phyloP scores from a whole-genome alignment of 2,113 vertebrate species.

The Apus apus region DNA sequence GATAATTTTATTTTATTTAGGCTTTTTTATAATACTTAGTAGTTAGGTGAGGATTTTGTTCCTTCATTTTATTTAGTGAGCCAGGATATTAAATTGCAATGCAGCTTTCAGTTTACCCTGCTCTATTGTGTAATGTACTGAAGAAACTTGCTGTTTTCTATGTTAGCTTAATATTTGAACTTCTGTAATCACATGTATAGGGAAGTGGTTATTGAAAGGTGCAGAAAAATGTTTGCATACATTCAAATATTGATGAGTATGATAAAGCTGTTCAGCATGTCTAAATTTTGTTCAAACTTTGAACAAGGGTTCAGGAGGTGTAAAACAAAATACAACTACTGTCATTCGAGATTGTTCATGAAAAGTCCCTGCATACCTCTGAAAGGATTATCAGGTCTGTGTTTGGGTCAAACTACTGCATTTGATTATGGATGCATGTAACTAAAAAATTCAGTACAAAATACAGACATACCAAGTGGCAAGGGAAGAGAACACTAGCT shows the following conservation, averaged over 20 bases:
- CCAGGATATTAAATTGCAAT: not conserved
- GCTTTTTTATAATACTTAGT: not conserved
- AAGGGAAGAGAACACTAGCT: not conserved
- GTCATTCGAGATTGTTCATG: not conserved
- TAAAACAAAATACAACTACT: not conserved
- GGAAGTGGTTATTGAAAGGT: not conserved
- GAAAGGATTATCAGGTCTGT: not conserved
- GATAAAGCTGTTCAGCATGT: not conserved
- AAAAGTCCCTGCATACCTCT: not conserved
- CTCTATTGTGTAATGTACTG: not conserved
- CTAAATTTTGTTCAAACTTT: not conserved
- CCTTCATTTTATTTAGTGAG: not conserved
- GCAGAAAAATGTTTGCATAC: not conserved
- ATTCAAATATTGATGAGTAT: not conserved
- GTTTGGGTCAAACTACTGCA: not conserved
- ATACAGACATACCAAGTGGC: not conserved
- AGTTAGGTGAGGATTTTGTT: not conserved
- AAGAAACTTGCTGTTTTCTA: not conserved
- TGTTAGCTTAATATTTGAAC: not conserved
- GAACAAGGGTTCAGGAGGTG: not conserved
- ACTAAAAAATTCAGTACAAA: not conserved
- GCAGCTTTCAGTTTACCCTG: not conserved
- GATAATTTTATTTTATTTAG: not conserved
- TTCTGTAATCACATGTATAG: not conserved
- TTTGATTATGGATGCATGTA: not conserved